Conservation (phyloP, 2,888 invertebrate species). For the Conistra vaccinii region DNA sequence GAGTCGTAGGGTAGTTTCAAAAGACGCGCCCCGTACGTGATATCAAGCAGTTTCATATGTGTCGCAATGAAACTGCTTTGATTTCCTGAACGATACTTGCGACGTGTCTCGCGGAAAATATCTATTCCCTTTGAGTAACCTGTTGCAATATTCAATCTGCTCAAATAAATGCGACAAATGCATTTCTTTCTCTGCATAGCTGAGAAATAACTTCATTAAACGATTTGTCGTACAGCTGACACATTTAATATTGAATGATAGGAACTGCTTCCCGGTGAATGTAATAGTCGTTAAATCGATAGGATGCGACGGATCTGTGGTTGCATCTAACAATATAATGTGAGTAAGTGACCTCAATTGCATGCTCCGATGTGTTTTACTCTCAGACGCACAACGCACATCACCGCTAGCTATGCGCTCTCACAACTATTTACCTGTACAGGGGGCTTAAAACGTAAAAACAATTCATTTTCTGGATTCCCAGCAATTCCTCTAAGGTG, state of each 20-base stretch:
- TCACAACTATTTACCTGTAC: constrained; percentile 30
- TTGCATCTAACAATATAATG: constrained; percentile 71
- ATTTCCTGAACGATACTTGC: neutral
- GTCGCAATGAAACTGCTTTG: neutral
- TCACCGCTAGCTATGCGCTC: constrained; percentile 50
- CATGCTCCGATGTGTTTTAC: constrained; percentile 65
- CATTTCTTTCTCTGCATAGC: neutral
- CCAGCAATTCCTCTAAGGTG: too few species aligned
- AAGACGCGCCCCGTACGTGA: neutral
- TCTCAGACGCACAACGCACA: constrained; percentile 45
- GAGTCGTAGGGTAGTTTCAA: neutral
- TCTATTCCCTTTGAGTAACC: neutral
- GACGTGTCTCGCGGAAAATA: neutral
- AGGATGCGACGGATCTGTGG: constrained; percentile 64
- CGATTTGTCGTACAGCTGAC: neutral
- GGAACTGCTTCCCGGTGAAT: constrained; percentile 28
- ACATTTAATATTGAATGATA: constrained; percentile 16
- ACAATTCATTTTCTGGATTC: too few species aligned
- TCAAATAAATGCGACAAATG: neutral
- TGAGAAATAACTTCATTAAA: constrained; percentile 2
- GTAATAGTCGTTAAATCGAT: constrained; percentile 60
- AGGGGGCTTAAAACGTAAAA: too few species aligned
- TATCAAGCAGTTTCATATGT: neutral
- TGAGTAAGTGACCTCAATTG: constrained; percentile 68
- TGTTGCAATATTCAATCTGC: constrained; percentile 1